phyloP scores from a whole-genome alignment of 1,140 invertebrate species.

The Pogonomyrmex californicus region DNA sequence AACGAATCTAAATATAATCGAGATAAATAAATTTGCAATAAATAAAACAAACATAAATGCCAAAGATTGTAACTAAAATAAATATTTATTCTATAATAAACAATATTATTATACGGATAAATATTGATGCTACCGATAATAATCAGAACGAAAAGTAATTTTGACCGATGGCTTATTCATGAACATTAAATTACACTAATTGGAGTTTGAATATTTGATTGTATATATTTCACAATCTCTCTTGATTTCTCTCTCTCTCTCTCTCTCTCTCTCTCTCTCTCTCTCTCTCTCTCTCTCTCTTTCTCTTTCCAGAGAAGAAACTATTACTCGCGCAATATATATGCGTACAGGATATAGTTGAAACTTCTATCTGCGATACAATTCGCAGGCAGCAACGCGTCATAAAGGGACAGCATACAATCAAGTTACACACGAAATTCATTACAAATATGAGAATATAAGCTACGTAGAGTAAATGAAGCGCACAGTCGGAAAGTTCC shows the following conservation, averaged over 20 bases:
- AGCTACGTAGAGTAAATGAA: constrained; percentile 49
- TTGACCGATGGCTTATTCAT: constrained; percentile 3
- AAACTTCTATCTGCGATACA: constrained; percentile 53
- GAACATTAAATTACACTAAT: constrained; percentile 30
- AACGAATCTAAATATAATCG: not conserved
- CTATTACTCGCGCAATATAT: constrained; percentile 5
- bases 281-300: too few species aligned
- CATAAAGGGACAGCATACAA: constrained; percentile 44
- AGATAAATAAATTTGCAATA: not conserved
- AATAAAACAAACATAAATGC: not conserved
- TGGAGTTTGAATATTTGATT: constrained; percentile 33
- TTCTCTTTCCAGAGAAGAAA: not conserved
- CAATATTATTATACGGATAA: not conserved
- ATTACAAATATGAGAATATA: constrained; percentile 55
- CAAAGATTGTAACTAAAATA: not conserved
- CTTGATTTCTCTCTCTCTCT: too few species aligned
- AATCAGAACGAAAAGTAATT: constrained; percentile 24
- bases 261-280: too few species aligned
- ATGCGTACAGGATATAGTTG: not conserved
- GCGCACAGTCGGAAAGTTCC: constrained; percentile 50
- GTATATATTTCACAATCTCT: not conserved
- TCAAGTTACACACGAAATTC: constrained; percentile 61
- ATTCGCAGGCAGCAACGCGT: constrained; percentile 27
- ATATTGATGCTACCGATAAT: not conserved
- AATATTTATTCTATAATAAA: not conserved